Base-by-base conservation (phyloP, 2,888 invertebrate genomes). In the Fragum fragum region DNA sequence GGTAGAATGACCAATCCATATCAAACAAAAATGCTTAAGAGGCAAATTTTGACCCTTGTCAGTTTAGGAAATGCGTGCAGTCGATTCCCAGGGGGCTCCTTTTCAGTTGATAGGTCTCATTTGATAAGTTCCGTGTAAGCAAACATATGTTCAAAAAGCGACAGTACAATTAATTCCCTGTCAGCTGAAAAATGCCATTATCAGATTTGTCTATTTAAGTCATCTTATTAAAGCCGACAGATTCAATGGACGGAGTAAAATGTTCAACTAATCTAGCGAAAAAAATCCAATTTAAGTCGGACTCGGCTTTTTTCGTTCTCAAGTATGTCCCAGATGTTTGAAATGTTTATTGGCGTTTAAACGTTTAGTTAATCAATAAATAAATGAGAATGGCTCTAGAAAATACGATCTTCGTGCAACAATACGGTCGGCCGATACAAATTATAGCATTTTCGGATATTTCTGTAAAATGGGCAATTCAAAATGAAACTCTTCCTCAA, bases 181-280 rank as follows among this genome's bases (percentile, higher is more conserved):
- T 61, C 61, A 61, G 61, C 32, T 61, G 61, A 61, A 61, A 61
- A 61, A 61, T 61, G 29, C 61, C 26, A 61, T 61, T 61, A 61
- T 32, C 3, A 11, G 61, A 61, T 28, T 61, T 61, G 61, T 61
- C 61, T 61, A 61, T 32, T 61, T 61, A 32, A n/a, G 29, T 26
- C 26, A 61, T 61, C 61, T 61, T 61, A 61, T 61, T 32, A 61
- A 32, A 61, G 32, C 61, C 61, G 61, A 61, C 61, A 61, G 23
- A n/a, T 61, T 61, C 61, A 61, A 61, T 61, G 32, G 26, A 32
- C 61, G 61, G 61, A 14, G 61, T 61, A 23, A 61, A 61, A 61
- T 61, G 61, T 61, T 61, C 28, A 61, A n/a, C 29, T 61, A 61
- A 61, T 61, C 61, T 61, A 61, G 29, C 61, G 61, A 28, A 26